Base-by-base conservation (phyloP, 2,113 vertebrate species). In the Eptesicus fuscus region DNA sequence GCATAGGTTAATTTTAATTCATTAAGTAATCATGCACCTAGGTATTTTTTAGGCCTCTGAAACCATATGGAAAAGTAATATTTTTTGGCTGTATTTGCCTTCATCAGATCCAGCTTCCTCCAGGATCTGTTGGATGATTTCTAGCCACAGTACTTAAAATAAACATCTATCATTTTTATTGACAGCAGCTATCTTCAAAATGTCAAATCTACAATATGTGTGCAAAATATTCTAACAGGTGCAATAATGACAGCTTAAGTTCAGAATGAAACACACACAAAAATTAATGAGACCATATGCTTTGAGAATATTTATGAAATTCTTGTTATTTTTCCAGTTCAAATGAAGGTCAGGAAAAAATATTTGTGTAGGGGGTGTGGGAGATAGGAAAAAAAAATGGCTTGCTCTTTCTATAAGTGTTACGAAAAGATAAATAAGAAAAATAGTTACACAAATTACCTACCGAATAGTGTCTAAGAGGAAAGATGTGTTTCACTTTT, bases 111-210 rank as follows among this genome's bases (percentile, higher is more conserved):
- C 76, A 35, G 12, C 25, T 84, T 73, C 20, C 40, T 37, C 9
- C n/a, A 83, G 61, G 13, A 79, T 85, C 1, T 69, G 9, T 30
- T 90, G 70, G 76, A 51, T 79, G 63, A 79, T 92, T 83, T 95
- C 76, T 78, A 94, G 35, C 37, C 25, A 78, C 28, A 77, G 11
- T 63, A 73, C 76, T 94, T 94, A 94, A 83, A 83, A 84, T 92
- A 95, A 91, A 83, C 78, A 49, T 35, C 82, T 90, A 8, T 92
- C 83, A 74, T 30, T 92, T 92, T 90, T 94, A 95, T 96, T 80
- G 85, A 95, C 56, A 95, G 85, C 65, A 74, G 25, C 56, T 97
- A 95, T 94, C 92, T 95, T 96, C 59, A 92, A 84, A 84, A 93
- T 94, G 89, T 90, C 89, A 94, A 87, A 65, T 80, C n/a, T 83